These are phyloP conservation scores for Periophthalmodon schlosseri DNA, from an alignment of 2,113 vertebrate genomes.

Conservation along the genomic window DNA sequence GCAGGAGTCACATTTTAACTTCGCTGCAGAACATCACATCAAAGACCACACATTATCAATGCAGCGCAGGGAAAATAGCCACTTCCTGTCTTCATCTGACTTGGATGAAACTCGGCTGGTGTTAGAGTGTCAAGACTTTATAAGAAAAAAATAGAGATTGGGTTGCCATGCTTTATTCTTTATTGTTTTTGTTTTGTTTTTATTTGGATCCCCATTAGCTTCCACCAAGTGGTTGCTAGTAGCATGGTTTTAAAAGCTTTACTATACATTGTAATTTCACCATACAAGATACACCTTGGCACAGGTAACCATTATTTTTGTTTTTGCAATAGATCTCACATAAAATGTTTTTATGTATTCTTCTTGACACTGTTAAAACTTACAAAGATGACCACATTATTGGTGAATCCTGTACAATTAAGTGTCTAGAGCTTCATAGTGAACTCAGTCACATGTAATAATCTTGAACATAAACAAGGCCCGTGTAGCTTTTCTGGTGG, in stretches of 20 bases:
- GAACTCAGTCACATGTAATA: too few species aligned
- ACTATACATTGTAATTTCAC: too few species aligned
- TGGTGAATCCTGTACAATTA: too few species aligned
- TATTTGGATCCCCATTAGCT: too few species aligned
- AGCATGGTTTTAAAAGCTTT: neutral
- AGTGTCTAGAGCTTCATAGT: too few species aligned
- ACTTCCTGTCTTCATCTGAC: conserved; percentile 7
- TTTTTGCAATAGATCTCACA: neutral
- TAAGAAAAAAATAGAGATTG: neutral
- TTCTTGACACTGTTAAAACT: too few species aligned
- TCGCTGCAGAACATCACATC: conserved; percentile 31
- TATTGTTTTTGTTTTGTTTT: neutral
- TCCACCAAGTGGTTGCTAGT: too few species aligned
- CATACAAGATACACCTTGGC: too few species aligned
- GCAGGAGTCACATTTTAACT: conserved; percentile 11
- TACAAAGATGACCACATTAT: too few species aligned
- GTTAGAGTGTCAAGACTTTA: neutral
- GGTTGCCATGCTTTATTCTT: neutral
- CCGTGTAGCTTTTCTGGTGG: too few species aligned
- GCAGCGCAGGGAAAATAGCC: neutral
- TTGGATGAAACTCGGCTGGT: neutral
- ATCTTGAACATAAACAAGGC: too few species aligned
- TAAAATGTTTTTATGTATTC: too few species aligned
- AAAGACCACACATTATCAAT: conserved; percentile 40
- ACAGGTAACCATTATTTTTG: neutral